Percentiles rank a stretch among this genome's conserved stretches.
Conservation (phyloP, 2,113 vertebrate species). For the Casuarius casuarius region DNA sequence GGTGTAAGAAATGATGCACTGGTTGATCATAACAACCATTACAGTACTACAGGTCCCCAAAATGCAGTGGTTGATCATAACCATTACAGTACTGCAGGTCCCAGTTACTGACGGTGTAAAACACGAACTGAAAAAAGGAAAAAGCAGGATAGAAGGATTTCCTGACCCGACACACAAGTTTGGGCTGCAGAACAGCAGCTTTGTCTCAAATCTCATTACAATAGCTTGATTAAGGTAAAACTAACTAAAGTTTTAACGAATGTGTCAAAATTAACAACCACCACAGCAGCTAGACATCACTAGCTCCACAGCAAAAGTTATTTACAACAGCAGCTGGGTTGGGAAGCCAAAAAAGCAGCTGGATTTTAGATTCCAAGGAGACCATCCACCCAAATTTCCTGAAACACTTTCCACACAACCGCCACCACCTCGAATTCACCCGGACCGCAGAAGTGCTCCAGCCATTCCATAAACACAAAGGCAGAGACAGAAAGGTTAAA, state of each 20-base stretch:
- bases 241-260: neutral
- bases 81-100: neutral
- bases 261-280: neutral
- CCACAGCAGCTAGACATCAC: neutral
- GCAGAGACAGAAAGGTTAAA: neutral
- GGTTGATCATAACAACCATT: neutral
- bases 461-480: neutral
- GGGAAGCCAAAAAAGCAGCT: neutral
- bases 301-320: neutral
- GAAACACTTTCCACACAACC: neutral
- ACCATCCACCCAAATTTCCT: neutral
- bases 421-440: neutral
- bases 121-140: neutral
- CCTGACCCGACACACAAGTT: neutral
- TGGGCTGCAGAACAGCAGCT: neutral
- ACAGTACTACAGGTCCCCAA: neutral
- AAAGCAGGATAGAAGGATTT: neutral
- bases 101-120: neutral
- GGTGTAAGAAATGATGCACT: neutral
- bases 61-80: neutral
- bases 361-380: neutral
- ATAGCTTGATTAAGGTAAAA: too few species aligned
- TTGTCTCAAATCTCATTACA: rapidly evolving
- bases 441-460: neutral
- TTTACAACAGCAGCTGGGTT: neutral